Percentiles rank a stretch among this genome's conserved stretches.
Evolutionary conservation across 2,113 vertebrate genomes (phyloP).

Genomic region (Rhinoptilus africanus): DNA sequence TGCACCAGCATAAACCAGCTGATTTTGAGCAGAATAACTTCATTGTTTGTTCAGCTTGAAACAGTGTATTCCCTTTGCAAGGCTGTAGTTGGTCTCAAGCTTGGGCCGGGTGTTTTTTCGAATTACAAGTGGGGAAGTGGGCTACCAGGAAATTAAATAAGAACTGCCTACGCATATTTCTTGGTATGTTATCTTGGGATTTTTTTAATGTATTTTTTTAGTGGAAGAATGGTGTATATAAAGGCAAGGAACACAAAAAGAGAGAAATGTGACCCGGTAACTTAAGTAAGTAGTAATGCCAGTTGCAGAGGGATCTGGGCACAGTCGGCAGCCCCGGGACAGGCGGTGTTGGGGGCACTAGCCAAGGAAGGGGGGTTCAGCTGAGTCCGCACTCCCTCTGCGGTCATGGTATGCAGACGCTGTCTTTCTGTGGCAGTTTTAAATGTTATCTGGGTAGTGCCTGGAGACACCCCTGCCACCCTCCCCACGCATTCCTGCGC

Average conservation of each 20-base stretch:
- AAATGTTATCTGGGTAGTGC: background rate
- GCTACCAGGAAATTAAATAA: background rate
- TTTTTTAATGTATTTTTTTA: background rate
- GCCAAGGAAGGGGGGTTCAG: background rate
- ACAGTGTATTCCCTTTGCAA: background rate
- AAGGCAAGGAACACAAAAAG: background rate
- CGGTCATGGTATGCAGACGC: fast-evolving
- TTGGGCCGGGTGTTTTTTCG: background rate
- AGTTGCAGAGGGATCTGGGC: background rate
- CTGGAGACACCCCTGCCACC: background rate
- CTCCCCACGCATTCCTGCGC: fast-evolving
- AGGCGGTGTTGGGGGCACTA: fast-evolving
- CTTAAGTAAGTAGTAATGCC: background rate
- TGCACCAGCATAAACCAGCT: background rate
- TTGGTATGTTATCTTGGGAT: background rate
- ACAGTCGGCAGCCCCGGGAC: fast-evolving
- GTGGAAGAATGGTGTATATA: background rate
- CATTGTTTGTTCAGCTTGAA: background rate
- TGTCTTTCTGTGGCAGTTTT: background rate
- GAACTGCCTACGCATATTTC: background rate
- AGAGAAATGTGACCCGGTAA: background rate
- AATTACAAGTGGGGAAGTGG: background rate
- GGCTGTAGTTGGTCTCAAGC: background rate
- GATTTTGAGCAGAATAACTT: background rate
- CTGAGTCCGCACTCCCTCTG: background rate